A percentile compares a stretch with the other conserved stretches of the same genome.
These are phyloP conservation scores for Elgaria multicarinata DNA, from an alignment of 2,113 vertebrate genomes.

Conservation along the genomic window DNA sequence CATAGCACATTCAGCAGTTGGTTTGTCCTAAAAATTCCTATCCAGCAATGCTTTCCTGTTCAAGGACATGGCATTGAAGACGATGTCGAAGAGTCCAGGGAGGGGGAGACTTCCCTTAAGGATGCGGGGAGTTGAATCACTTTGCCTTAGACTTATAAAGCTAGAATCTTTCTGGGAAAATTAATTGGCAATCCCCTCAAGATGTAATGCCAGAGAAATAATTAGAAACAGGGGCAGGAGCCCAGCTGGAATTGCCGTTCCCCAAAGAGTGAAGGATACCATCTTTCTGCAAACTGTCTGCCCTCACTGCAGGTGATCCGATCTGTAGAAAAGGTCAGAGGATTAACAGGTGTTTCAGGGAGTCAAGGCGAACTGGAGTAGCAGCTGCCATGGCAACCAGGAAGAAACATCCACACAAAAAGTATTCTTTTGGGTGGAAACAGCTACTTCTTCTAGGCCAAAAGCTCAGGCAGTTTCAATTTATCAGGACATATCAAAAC, in stretches of 20 bases:
- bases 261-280: slow-evolving; percentile 26
- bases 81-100: slow-evolving; percentile 35
- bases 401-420: slow-evolving; percentile 1
- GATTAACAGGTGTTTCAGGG: slow-evolving; percentile 52
- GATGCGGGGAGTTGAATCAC: slow-evolving; percentile 48
- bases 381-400: slow-evolving; percentile 48
- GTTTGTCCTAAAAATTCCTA: slow-evolving; percentile 16
- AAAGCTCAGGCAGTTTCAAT: background rate
- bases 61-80: slow-evolving; percentile 16
- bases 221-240: slow-evolving; percentile 44
- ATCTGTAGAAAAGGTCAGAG: slow-evolving; percentile 43
- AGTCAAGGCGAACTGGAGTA: slow-evolving; percentile 28
- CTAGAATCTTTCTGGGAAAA: slow-evolving; percentile 59
- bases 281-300: slow-evolving; percentile 33
- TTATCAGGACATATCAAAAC: background rate
- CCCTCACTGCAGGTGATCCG: slow-evolving; percentile 24
- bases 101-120: slow-evolving; percentile 24
- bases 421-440: background rate
- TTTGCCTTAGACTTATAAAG: slow-evolving; percentile 56
- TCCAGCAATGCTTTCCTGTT: background rate
- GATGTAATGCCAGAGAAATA: slow-evolving; percentile 45
- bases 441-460: background rate
- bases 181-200: slow-evolving; percentile 60
- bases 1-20: background rate
- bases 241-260: slow-evolving; percentile 17